Evolutionary conservation across 1,140 invertebrate genomes (phyloP), one percentile per base, ranked within the genome.

Genomic region (silkworm (Bombyx mori)): DNA sequence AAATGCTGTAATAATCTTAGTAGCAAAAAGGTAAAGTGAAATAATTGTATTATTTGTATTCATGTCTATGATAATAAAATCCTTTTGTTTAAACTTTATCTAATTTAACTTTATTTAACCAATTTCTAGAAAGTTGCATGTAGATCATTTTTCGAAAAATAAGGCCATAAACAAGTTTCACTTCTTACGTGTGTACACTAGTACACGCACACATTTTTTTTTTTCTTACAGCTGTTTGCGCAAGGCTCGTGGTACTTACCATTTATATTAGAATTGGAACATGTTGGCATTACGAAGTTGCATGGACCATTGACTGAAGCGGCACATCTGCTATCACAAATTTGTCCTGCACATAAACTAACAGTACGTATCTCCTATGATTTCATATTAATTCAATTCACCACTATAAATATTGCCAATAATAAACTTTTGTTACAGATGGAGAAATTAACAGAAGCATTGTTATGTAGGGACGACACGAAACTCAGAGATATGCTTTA

Each of bases 211-310:
- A n/a, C n/a, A n/a, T n/a, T 60, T 57, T 57, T 54, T 54, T 46
- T 56, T 18, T 53, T 72, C 50, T 76, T 82, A 56, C 70, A 81
- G 86, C 68, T 90, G 35, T 89, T 90, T 69, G 93, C 97, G 1
- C 92, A 94, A 77, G 92, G 94, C 62, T 89, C 92, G 48, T 91
- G 93, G 64, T 96, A 97, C 79, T 91, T 94, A 46, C 92, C 93
- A 68, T 98, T 98, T 85, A 93, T 98, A 70, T 94, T 98, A 82
- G 94, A 97, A 88, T 86, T 99, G 56, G 95, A 96, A 69, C 95
- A 97, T 75, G 85, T 97, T 58, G 97, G 96, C 52, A 95, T 95
- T 78, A 91, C 92, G 52, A 88, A 97, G 58, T 90, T 93, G 56
- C 92, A 97, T 71, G 90, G 93, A 12, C 92, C 92, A 47, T 88